Conservation (phyloP, 1,140 invertebrate species). For the Drosophila sulfurigaster region DNA sequence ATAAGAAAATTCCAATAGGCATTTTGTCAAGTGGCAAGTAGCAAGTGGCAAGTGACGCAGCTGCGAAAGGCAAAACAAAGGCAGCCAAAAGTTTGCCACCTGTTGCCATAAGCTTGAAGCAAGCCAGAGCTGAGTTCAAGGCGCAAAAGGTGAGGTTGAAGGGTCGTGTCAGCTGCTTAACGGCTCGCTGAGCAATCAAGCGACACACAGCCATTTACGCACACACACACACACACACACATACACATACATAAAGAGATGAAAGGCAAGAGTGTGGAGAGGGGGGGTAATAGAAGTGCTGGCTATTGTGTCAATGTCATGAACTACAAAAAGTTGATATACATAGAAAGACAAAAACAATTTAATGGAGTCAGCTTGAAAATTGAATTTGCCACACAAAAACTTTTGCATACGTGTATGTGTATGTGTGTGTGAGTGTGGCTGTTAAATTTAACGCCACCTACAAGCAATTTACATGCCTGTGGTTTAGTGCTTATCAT, state of each 20-base stretch:
- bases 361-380: slow-evolving; percentile 39
- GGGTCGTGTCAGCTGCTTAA: slow-evolving; percentile 48
- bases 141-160: slow-evolving; percentile 43
- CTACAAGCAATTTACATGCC: slow-evolving; percentile 61
- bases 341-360: slow-evolving; percentile 26
- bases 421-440: neutral
- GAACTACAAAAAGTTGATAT: slow-evolving; percentile 45
- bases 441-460: slow-evolving; percentile 51
- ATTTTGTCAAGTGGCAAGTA: slow-evolving; percentile 24
- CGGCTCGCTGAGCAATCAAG: slow-evolving; percentile 47
- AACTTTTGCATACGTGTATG: slow-evolving; percentile 30
- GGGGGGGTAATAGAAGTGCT: neutral
- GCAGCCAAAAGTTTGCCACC: slow-evolving; percentile 31
- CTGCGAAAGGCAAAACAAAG: slow-evolving; percentile 19
- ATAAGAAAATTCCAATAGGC: slow-evolving; percentile 31
- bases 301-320: slow-evolving; percentile 50
- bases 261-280: neutral
- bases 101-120: slow-evolving; percentile 37
- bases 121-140: slow-evolving; percentile 15
- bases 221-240: neutral
- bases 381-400: slow-evolving; percentile 52
- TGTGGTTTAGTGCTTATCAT: slow-evolving; percentile 51
- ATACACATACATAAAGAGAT: neutral
- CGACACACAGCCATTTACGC: slow-evolving; percentile 13
- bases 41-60: neutral